Evolutionary conservation across 92 coral and sea anemone genomes (phyloP).

Genomic region (Isaurus tuberculatus): DNA sequence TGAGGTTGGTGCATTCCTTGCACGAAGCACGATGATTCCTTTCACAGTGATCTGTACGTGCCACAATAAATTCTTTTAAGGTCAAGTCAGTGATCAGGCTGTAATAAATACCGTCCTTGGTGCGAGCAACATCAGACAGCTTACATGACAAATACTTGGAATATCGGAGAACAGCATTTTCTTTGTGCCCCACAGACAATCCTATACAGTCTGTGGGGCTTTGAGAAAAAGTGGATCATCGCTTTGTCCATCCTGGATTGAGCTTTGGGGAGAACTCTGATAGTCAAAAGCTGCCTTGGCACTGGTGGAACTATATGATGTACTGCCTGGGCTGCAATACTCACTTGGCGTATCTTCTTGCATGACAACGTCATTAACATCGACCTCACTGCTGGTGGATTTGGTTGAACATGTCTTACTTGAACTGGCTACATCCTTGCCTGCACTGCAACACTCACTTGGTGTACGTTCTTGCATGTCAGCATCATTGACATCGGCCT

Average conservation of each 20-base stretch:
- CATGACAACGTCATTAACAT: conserved; percentile 40
- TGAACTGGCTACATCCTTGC: conserved; percentile 36
- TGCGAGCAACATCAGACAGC: conserved; percentile 32
- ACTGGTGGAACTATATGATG: conserved; percentile 49
- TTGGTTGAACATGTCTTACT: conserved; percentile 35
- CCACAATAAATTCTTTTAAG: conserved; percentile 51
- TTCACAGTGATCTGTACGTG: conserved; percentile 49
- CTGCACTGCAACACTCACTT: conserved; percentile 52
- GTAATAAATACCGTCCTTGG: conserved; percentile 48
- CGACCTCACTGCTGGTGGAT: conserved; percentile 50
- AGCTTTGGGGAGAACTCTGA: conserved; percentile 56
- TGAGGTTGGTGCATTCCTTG: conserved; percentile 46
- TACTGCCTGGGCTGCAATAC: conserved; percentile 51
- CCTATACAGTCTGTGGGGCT: conserved; percentile 64
- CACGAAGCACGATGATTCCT: conserved; percentile 54
- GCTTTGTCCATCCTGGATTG: conserved; percentile 52
- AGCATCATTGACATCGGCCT: conserved; percentile 38
- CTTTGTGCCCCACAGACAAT: conserved; percentile 65
- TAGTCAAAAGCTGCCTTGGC: conserved; percentile 48
- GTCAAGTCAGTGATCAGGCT: conserved; percentile 53
- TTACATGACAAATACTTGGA: conserved; percentile 46
- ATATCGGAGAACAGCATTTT: conserved; percentile 38
- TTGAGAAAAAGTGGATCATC: conserved; percentile 51
- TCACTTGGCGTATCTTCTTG: conserved; percentile 52
- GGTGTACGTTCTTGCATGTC: conserved; percentile 51